A percentile compares a stretch with the other conserved stretches of the same genome.
phyloP scores from a whole-genome alignment of 1,140 invertebrate genomes.

The Phthorimaea operculella region DNA sequence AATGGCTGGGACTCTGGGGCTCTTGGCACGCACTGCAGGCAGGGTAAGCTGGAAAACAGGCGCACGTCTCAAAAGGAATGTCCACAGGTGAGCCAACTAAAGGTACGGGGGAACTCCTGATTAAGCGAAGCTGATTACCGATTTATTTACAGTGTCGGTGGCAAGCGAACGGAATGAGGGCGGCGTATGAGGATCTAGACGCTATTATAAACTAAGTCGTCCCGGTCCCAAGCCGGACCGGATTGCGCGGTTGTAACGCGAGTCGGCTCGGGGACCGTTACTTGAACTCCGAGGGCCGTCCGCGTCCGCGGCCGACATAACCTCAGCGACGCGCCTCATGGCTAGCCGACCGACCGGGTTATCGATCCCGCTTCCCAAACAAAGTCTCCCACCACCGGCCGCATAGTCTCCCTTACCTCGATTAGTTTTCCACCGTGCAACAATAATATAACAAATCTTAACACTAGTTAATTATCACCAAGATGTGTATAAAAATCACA shows the following conservation, averaged over 20 bases:
- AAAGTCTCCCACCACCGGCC: conserved; percentile 37
- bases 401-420: conserved; percentile 46
- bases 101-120: conserved; percentile 47
- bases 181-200: conserved; percentile 58
- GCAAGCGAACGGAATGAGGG: conserved; percentile 61
- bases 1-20: conserved; percentile 68
- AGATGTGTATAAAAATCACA: conserved; percentile 65
- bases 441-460: conserved; percentile 66
- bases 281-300: conserved; percentile 56
- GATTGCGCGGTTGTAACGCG: conserved; percentile 55
- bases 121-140: conserved; percentile 54
- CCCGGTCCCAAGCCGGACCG: conserved; percentile 51
- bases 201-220: conserved; percentile 58
- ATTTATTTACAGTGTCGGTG: conserved; percentile 60
- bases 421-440: conserved; percentile 47
- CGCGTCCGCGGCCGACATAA: conserved; percentile 60
- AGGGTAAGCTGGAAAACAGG: conserved; percentile 70
- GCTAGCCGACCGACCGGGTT: conserved; percentile 63
- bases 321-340: conserved; percentile 64
- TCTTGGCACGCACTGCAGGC: conserved; percentile 68
- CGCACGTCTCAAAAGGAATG: conserved; percentile 63
- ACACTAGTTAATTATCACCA: conserved; percentile 60
- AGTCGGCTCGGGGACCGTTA: conserved; percentile 56
- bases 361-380: conserved; percentile 65
- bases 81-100: conserved; percentile 59